A percentile compares a stretch with the other conserved stretches of the same genome.
These are phyloP conservation scores for Epizoanthus illoricatus DNA, from an alignment of 92 coral and sea anemone species.

Conservation along the genomic window DNA sequence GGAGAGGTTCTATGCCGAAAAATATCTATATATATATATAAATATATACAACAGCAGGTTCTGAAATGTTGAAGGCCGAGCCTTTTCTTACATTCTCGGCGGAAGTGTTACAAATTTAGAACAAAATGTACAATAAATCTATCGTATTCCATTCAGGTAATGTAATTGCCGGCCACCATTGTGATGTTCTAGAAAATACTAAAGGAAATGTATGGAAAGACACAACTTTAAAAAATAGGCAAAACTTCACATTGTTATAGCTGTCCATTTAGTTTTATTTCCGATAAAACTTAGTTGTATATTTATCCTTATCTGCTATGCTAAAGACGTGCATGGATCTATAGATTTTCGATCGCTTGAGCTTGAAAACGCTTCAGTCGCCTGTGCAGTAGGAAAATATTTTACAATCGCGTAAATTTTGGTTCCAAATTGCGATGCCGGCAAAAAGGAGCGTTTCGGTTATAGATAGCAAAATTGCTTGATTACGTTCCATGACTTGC, in stretches of 20 bases:
- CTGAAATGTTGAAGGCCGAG: constrained; percentile 31
- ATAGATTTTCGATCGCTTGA: neutral
- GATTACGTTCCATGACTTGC: neutral
- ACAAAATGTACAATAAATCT: neutral
- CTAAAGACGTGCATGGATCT: too few relatives aligned
- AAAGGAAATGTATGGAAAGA: neutral
- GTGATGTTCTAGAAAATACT: neutral
- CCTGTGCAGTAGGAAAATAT: neutral
- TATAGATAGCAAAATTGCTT: neutral
- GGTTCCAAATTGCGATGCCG: neutral
- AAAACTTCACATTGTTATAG: neutral
- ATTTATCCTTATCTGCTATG: too few relatives aligned
- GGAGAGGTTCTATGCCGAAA: constrained; percentile 21
- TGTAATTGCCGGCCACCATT: neutral
- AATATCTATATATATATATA: neutral
- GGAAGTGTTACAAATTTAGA: constrained; percentile 14
- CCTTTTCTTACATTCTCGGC: constrained; percentile 11
- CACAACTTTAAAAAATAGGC: neutral
- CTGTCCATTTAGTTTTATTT: neutral
- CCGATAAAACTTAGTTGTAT: neutral
- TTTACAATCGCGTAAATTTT: neutral
- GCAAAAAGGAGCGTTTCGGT: neutral
- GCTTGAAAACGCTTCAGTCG: neutral
- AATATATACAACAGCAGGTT: constrained; percentile 5
- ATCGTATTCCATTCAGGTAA: neutral